Evolutionary conservation across 2,888 invertebrate species (phyloP).

Genomic region (Nudaria mundana): DNA sequence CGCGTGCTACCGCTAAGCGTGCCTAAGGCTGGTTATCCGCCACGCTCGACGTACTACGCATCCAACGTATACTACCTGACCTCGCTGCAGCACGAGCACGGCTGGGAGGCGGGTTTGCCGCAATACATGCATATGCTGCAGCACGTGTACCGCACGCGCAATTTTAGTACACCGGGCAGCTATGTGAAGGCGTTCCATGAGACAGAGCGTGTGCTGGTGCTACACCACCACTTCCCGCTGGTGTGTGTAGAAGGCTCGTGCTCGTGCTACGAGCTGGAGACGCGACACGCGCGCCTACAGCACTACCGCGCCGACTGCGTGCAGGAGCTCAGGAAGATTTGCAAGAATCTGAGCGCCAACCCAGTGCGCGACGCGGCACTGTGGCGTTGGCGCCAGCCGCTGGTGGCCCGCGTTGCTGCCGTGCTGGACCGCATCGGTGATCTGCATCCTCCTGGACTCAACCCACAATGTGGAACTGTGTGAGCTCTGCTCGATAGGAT

Average conservation of each 20-base stretch:
- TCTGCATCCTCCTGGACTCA: neutral
- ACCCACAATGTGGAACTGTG: neutral
- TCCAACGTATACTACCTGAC: slow-evolving; percentile 96
- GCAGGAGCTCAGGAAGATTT: slow-evolving; percentile 90
- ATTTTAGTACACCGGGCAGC: slow-evolving; percentile 95
- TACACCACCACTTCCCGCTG: slow-evolving; percentile 96
- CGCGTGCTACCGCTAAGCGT: slow-evolving; percentile 84
- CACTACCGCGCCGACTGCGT: slow-evolving; percentile 97
- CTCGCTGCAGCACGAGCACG: slow-evolving; percentile 90
- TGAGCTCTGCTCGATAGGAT: slow-evolving; percentile 1
- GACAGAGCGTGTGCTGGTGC: slow-evolving; percentile 91
- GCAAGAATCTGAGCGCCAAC: slow-evolving; percentile 90
- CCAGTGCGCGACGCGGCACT: slow-evolving; percentile 92
- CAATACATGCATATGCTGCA: slow-evolving; percentile 96
- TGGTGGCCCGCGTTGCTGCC: slow-evolving; percentile 85
- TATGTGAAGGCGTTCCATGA: slow-evolving; percentile 97
- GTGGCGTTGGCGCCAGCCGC: slow-evolving; percentile 91
- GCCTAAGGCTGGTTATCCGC: slow-evolving; percentile 69
- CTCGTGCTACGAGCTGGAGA: slow-evolving; percentile 91
- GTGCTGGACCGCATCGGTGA: slow-evolving; percentile 78
- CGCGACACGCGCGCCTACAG: slow-evolving; percentile 92
- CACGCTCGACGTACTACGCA: slow-evolving; percentile 91
- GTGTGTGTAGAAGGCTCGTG: slow-evolving; percentile 92
- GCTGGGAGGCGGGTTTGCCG: slow-evolving; percentile 89
- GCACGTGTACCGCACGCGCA: slow-evolving; percentile 93